Percentiles rank a stretch among this genome's conserved stretches.
Conservation (phyloP, 2,797 vertebrate species). For the Clarias pachynema region DNA sequence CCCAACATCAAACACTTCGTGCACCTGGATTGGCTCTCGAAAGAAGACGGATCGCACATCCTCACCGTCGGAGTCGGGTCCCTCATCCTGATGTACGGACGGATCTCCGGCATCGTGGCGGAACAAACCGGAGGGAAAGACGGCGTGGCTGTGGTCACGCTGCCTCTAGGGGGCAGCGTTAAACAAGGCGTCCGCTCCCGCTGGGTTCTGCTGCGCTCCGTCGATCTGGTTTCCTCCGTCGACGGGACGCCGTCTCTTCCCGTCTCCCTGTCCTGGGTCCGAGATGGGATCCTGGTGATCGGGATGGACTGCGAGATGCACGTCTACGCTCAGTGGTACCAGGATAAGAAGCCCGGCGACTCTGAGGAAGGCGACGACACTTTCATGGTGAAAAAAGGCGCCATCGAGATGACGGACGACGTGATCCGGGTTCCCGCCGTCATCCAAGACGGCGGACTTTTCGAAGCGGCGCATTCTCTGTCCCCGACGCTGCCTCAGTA, state of each 20-base stretch:
- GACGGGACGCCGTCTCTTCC: slow-evolving; percentile 95
- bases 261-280: slow-evolving; percentile 96
- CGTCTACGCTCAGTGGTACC: slow-evolving; percentile 97
- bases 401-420: slow-evolving; percentile 90
- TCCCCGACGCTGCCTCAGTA: slow-evolving; percentile 97
- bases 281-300: slow-evolving; percentile 95
- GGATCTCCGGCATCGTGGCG: slow-evolving; percentile 93
- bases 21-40: slow-evolving; percentile 98
- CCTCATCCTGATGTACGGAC: slow-evolving; percentile 97
- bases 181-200: slow-evolving; percentile 96
- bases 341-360: slow-evolving; percentile 83
- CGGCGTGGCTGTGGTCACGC: slow-evolving; percentile 92
- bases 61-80: slow-evolving; percentile 96
- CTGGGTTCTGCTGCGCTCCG: slow-evolving; percentile 91
- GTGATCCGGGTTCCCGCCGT: slow-evolving; percentile 87
- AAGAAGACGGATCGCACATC: slow-evolving; percentile 98
- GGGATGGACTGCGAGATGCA: slow-evolving; percentile 99
- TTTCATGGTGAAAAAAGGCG: slow-evolving; percentile 73
- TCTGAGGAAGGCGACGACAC: slow-evolving; percentile 73
- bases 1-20: slow-evolving; percentile 97
- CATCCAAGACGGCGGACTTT: slow-evolving; percentile 94
- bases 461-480: slow-evolving; percentile 94
- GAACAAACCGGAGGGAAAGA: slow-evolving; percentile 92
- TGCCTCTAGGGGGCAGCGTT: slow-evolving; percentile 97
- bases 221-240: slow-evolving; percentile 92